These are phyloP conservation scores for Diabrotica virgifera DNA, from an alignment of 1,140 invertebrate species.

Conservation along the genomic window DNA sequence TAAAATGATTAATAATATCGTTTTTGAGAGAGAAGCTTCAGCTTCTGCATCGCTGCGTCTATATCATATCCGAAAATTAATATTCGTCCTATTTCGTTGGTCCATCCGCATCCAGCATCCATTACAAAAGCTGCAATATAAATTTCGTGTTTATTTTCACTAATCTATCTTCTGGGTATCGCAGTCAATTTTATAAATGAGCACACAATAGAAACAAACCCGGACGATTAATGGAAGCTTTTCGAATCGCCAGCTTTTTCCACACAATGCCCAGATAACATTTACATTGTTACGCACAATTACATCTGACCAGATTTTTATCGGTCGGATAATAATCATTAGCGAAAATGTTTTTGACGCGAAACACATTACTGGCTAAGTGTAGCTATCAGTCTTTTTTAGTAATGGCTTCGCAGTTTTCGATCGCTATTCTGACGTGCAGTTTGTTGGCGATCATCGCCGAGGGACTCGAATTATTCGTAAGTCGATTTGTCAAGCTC, in stretches of 20 bases:
- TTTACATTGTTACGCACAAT: slow-evolving; percentile 11
- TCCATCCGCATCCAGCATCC: not conserved
- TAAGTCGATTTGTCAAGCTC: too few relatives aligned
- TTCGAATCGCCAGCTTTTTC: not conserved
- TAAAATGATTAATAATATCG: too few relatives aligned
- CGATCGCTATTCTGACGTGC: not conserved
- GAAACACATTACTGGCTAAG: slow-evolving; percentile 36
- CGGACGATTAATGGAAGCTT: slow-evolving; percentile 4
- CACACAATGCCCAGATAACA: not conserved
- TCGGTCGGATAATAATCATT: slow-evolving; percentile 36
- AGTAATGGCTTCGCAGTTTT: not conserved
- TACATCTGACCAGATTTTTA: slow-evolving; percentile 24
- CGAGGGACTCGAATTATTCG: too few relatives aligned
- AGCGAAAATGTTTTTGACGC: slow-evolving; percentile 42
- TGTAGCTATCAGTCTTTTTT: slow-evolving; percentile 40
- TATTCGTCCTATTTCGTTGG: too few relatives aligned
- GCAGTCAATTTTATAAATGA: slow-evolving; percentile 2
- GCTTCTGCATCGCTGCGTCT: too few relatives aligned
- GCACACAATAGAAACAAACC: slow-evolving; percentile 3
- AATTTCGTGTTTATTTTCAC: not conserved
- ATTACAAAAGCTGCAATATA: not conserved
- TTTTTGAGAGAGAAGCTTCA: too few relatives aligned
- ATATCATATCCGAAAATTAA: too few relatives aligned
- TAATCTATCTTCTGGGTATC: not conserved
- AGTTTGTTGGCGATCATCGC: too few relatives aligned